phyloP scores from a whole-genome alignment of 2,113 vertebrate genomes.

The Phoxinus phoxinus region DNA sequence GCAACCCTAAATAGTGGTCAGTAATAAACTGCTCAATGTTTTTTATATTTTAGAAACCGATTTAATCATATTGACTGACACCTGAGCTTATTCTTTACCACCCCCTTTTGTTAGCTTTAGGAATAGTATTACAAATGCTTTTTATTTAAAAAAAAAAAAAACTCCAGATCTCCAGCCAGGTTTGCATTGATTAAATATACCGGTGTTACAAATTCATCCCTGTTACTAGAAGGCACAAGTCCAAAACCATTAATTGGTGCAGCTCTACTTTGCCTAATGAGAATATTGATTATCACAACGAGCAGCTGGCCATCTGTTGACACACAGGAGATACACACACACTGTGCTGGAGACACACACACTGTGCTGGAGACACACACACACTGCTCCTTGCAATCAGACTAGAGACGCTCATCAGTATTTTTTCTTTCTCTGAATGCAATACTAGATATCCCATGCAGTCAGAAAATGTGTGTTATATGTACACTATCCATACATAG shows the following conservation, averaged over 20 bases:
- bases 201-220: conserved; percentile 27
- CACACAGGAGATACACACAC: conserved; percentile 22
- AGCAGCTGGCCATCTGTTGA: conserved; percentile 47
- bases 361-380: conserved; percentile 8
- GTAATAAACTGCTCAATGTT: background rate
- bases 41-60: background rate
- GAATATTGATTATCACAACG: conserved; percentile 57
- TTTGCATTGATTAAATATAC: conserved; percentile 44
- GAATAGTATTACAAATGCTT: background rate
- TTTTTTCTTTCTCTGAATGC: background rate
- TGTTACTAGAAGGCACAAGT: conserved; percentile 45
- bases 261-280: conserved; percentile 58
- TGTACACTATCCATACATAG: background rate
- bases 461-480: background rate
- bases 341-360: too few relatives aligned
- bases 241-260: conserved; percentile 62
- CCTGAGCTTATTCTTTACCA: background rate
- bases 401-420: background rate
- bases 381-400: background rate
- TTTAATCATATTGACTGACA: background rate
- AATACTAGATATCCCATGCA: background rate
- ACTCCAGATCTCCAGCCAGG: conserved; percentile 27
- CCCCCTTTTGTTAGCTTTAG: background rate
- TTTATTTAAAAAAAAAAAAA: too few relatives aligned
- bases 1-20: background rate